Evolutionary conservation across 2,797 vertebrate genomes (phyloP).

Genomic region (Peromyscus aztecus): DNA sequence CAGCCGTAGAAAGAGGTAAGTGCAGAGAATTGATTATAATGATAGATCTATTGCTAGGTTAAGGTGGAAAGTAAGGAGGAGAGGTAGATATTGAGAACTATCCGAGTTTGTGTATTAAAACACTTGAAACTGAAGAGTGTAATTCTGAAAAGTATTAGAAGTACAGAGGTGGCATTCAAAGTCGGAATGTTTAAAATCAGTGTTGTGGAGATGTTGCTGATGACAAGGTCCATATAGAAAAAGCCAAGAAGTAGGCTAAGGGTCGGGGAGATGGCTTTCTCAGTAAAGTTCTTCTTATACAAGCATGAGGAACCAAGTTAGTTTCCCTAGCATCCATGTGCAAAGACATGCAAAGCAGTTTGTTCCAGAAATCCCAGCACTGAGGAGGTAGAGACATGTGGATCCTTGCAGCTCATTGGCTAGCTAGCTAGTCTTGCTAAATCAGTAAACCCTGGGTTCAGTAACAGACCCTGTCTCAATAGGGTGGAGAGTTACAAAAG

Average conservation of each 20-base stretch:
- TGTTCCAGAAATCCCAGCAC: not conserved
- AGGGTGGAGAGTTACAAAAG: no score
- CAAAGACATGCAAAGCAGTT: no score
- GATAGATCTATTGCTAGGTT: not conserved
- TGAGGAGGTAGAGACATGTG: no score
- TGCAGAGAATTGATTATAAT: not conserved
- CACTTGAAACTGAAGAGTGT: not conserved
- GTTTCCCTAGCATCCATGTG: no score
- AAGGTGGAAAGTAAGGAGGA: not conserved
- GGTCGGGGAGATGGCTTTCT: not conserved
- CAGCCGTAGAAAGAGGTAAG: not conserved
- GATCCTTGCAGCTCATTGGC: not conserved
- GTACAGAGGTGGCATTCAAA: no score
- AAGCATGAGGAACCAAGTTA: not conserved
- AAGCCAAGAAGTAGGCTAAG: not conserved
- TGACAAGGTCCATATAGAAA: not conserved
- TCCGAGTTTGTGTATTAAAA: not conserved
- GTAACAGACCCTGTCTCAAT: not conserved
- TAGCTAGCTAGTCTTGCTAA: not conserved
- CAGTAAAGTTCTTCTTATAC: not conserved
- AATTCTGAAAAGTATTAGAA: not conserved
- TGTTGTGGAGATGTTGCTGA: not conserved
- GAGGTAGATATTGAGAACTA: not conserved
- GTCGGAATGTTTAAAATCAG: not conserved
- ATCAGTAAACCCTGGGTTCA: not conserved